phyloP scores from a whole-genome alignment of 35 echinoderm and acorn worm species.

The Apostichopus californicus region DNA sequence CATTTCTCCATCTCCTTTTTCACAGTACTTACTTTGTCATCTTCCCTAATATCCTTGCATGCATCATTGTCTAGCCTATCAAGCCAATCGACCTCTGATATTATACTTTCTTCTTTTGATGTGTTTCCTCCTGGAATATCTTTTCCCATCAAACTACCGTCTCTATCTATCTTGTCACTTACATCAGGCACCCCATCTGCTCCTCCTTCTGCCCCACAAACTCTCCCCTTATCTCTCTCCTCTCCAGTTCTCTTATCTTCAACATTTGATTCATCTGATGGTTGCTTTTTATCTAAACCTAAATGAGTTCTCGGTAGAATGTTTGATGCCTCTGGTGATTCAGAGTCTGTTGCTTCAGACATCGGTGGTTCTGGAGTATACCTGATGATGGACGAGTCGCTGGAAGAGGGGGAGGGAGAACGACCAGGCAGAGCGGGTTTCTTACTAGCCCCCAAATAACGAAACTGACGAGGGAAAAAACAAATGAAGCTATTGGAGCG shows the following conservation, averaged over 20 bases:
- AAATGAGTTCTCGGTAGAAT: conserved; percentile 3
- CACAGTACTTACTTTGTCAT: background rate
- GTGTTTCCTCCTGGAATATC: background rate
- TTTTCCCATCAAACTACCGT: background rate
- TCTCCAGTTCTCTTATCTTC: background rate
- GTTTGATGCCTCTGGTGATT: conserved; percentile 35
- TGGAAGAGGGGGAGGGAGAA: conserved; percentile 11
- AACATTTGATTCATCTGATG: background rate
- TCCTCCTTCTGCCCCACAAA: background rate
- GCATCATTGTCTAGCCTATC: background rate
- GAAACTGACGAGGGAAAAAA: background rate
- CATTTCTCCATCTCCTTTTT: conserved; percentile 3
- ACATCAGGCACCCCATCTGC: background rate
- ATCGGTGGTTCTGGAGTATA: conserved; percentile 21
- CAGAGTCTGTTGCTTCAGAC: conserved; percentile 40
- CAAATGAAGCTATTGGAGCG: no score
- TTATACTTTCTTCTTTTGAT: background rate
- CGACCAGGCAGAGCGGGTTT: conserved; percentile 13
- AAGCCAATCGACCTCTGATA: background rate
- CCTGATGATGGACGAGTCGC: conserved; percentile 23
- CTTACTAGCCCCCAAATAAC: conserved; percentile 27
- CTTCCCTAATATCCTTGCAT: background rate
- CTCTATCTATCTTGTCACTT: background rate
- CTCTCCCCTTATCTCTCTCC: background rate
- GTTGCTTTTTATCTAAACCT: background rate